These are phyloP conservation scores for Galerucella pusilla DNA, from an alignment of 2,888 invertebrate genomes.

Conservation along the genomic window DNA sequence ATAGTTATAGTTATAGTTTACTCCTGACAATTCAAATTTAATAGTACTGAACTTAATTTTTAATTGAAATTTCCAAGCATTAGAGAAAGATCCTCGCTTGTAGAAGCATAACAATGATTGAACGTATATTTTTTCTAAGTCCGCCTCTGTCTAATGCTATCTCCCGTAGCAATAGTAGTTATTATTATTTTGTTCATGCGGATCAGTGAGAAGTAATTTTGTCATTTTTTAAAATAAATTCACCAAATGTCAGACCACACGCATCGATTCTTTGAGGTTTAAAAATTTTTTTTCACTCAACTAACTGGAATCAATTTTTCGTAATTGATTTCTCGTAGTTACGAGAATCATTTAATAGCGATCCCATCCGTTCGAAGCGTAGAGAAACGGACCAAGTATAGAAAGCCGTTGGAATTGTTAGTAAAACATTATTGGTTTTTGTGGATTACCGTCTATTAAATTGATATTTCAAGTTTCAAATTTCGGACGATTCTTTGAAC, in stretches of 20 bases:
- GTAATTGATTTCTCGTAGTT: constrained; percentile 35
- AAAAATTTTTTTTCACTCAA: constrained; percentile 18
- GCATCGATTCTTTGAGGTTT: constrained; percentile 35
- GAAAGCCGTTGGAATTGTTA: constrained; percentile 7
- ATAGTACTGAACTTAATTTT: too few relatives aligned
- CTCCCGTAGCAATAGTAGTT: constrained; percentile 9
- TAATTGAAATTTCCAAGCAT: too few relatives aligned
- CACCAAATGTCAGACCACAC: constrained; percentile 34
- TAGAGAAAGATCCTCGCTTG: too few relatives aligned
- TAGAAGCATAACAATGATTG: too few relatives aligned
- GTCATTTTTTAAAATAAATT: constrained; percentile 31
- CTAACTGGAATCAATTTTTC: constrained; percentile 32
- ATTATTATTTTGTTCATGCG: constrained; percentile 27
- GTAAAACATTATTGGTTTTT: background rate
- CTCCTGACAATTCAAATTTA: too few relatives aligned
- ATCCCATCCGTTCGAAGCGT: constrained; percentile 24
- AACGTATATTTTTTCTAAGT: too few relatives aligned
- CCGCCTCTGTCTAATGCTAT: background rate
- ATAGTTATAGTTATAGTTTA: too few relatives aligned
- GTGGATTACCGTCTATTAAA: background rate
- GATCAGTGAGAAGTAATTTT: constrained; percentile 35
- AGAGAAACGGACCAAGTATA: constrained; percentile 19
- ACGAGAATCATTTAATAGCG: constrained; percentile 19
- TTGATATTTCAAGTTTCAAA: background rate
- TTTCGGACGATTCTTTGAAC: too few relatives aligned